Evolutionary conservation across 2,888 invertebrate species (phyloP).

Genomic region (Cephus pulcher): DNA sequence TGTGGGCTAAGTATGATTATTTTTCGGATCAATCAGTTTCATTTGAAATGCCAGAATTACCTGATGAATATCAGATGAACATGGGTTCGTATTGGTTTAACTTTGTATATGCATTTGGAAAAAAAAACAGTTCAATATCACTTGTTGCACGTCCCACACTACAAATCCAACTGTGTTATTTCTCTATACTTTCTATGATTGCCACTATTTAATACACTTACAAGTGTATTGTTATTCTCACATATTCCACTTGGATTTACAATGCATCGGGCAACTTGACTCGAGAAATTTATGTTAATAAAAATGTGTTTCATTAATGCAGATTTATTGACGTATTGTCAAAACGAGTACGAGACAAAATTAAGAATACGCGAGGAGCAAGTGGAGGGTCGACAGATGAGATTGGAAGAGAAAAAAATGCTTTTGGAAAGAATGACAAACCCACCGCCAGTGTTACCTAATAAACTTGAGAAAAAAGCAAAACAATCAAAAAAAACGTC

Average conservation of each 20-base stretch:
- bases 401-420: conserved; percentile 66
- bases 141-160: background rate
- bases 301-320: conserved; percentile 27
- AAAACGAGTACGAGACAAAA: conserved; percentile 64
- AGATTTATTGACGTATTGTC: conserved; percentile 69
- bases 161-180: too few relatives aligned
- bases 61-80: conserved; percentile 47
- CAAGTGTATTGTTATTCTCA: too few relatives aligned
- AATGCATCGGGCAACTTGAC: background rate
- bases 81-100: conserved; percentile 24
- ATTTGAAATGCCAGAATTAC: conserved; percentile 59
- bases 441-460: conserved; percentile 48
- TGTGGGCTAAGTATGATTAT: conserved; percentile 72
- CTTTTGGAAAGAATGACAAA: conserved; percentile 65
- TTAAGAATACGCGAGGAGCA: conserved; percentile 67
- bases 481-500: conserved; percentile 29
- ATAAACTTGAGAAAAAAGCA: conserved; percentile 32
- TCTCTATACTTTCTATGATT: too few relatives aligned
- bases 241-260: too few relatives aligned
- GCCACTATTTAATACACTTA: too few relatives aligned
- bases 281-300: background rate
- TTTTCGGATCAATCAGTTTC: conserved; percentile 68
- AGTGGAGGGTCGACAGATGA: conserved; percentile 63
- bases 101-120: background rate
- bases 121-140: background rate